Conservation (phyloP, 2,797 vertebrate genomes). For the Myotis vivesi region DNA sequence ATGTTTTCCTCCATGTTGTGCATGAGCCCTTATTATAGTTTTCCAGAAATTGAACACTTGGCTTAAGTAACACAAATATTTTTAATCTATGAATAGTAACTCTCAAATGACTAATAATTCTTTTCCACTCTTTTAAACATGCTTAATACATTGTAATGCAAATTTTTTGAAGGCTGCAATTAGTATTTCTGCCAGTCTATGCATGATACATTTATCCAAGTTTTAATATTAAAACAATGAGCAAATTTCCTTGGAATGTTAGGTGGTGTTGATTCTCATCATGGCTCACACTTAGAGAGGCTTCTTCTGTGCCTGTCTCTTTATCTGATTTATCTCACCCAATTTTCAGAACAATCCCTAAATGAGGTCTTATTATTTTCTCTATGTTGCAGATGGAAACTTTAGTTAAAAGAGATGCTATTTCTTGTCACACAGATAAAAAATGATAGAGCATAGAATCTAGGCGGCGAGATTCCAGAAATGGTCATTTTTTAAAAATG, state of each 20-base stretch:
- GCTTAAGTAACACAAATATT: not conserved
- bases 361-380: not conserved
- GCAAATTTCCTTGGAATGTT: not conserved
- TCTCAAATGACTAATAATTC: not conserved
- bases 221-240: conserved; percentile 3
- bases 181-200: not conserved
- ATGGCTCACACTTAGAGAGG: not conserved
- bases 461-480: not conserved
- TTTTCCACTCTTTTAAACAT: conserved; percentile 10
- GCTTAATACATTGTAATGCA: not conserved
- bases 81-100: conserved; percentile 25
- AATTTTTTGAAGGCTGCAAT: not conserved
- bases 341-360: not conserved
- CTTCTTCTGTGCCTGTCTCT: not conserved
- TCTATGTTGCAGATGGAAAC: not conserved
- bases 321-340: conserved; percentile 14
- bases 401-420: not conserved
- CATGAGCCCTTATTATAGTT: not conserved
- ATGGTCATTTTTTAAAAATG: not conserved
- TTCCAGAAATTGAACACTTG: not conserved
- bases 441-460: not conserved
- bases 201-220: not conserved
- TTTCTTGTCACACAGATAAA: not conserved
- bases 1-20: not conserved
- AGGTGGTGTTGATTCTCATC: not conserved